phyloP scores from a whole-genome alignment of 1,140 invertebrate genomes.

The Ectropis grisescens region DNA sequence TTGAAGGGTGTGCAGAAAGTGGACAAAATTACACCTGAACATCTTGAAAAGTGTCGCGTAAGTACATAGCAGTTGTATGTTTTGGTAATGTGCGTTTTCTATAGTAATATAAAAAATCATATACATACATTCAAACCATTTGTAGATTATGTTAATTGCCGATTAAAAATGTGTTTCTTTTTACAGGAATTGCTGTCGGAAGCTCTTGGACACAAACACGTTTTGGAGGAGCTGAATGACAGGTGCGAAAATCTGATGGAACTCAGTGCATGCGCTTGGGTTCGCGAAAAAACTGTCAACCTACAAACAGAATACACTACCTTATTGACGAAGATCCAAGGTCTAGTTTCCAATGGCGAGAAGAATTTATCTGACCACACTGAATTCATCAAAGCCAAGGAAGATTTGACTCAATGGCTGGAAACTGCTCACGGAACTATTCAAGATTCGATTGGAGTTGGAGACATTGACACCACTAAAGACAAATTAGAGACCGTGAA shows the following conservation, averaged over 20 bases:
- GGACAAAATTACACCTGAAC: slow-evolving; percentile 85
- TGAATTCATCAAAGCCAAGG: slow-evolving; percentile 88
- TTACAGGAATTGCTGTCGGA: slow-evolving; percentile 78
- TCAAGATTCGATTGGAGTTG: slow-evolving; percentile 85
- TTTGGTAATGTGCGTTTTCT: too few species aligned
- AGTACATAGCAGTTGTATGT: slow-evolving; percentile 33
- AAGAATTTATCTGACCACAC: slow-evolving; percentile 92
- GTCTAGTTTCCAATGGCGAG: slow-evolving; percentile 85
- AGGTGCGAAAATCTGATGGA: slow-evolving; percentile 90
- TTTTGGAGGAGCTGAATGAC: slow-evolving; percentile 88
- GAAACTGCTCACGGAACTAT: slow-evolving; percentile 82
- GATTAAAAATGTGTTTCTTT: too few species aligned
- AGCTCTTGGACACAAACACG: slow-evolving; percentile 81
- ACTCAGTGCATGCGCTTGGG: slow-evolving; percentile 83
- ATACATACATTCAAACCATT: not conserved
- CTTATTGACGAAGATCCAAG: slow-evolving; percentile 82
- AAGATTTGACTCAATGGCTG: slow-evolving; percentile 86
- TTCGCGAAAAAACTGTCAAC: slow-evolving; percentile 88
- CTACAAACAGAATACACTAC: slow-evolving; percentile 85
- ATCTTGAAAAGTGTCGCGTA: slow-evolving; percentile 82
- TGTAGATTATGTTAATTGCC: slow-evolving; percentile 3
- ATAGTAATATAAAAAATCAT: too few species aligned
- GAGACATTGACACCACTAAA: slow-evolving; percentile 82
- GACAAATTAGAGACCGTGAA: slow-evolving; percentile 87
- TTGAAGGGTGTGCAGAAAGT: slow-evolving; percentile 76